phyloP scores from a whole-genome alignment of 2,888 invertebrate genomes.

The Plagodis pulveraria region DNA sequence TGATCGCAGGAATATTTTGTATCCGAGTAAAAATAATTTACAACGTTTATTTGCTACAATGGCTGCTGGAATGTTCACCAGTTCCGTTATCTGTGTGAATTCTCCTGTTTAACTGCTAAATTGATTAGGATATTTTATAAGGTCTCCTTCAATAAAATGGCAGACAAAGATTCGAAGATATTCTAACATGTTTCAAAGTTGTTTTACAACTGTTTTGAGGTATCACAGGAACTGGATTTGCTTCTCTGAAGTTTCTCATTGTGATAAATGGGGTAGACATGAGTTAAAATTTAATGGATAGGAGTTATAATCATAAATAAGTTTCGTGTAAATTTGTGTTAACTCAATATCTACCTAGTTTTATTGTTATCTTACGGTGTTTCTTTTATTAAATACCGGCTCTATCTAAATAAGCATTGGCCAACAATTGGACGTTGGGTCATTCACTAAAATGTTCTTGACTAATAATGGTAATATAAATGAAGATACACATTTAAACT shows the following conservation, averaged over 20 bases:
- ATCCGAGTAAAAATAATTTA: conserved; percentile 57
- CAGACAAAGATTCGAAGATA: conserved; percentile 43
- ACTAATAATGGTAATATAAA: no score
- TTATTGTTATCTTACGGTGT: no score
- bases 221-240: neutral
- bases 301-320: no score
- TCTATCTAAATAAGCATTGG: no score
- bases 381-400: no score
- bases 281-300: no score
- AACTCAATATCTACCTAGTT: no score
- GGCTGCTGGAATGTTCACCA: conserved; percentile 20
- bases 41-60: conserved; percentile 34
- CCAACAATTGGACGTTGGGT: no score
- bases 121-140: conserved; percentile 39
- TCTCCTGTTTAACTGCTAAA: conserved; percentile 7
- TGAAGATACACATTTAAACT: no score
- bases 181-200: conserved; percentile 23
- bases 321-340: no score
- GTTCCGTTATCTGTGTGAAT: conserved; percentile 21
- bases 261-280: no score
- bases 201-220: conserved; percentile 10
- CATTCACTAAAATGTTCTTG: no score
- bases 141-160: conserved; percentile 64
- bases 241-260: neutral
- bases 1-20: conserved; percentile 85